These are phyloP conservation scores for Actenoides lindsayi DNA, from an alignment of 2,113 vertebrate genomes.

Conservation along the genomic window DNA sequence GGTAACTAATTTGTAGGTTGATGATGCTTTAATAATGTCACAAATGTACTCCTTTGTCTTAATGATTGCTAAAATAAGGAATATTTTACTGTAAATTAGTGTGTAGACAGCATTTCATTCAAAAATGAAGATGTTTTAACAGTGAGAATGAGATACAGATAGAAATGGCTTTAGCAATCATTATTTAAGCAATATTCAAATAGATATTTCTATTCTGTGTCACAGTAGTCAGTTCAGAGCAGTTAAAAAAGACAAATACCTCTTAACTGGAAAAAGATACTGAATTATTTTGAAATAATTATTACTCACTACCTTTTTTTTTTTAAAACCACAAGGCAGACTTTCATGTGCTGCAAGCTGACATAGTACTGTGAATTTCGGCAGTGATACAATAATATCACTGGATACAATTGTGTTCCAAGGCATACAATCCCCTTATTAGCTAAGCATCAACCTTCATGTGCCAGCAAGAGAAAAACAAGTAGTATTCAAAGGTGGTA, in stretches of 20 bases:
- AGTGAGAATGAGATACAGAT: background rate
- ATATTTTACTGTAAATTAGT: slow-evolving; percentile 5
- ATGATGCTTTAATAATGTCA: slow-evolving; percentile 61
- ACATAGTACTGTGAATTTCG: background rate
- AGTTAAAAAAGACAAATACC: background rate
- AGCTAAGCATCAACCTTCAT: background rate
- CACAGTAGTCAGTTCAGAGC: background rate
- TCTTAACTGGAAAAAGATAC: background rate
- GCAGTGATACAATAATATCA: background rate
- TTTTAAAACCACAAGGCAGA: background rate
- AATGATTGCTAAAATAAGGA: slow-evolving; percentile 38
- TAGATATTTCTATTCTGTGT: background rate
- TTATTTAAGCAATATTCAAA: background rate
- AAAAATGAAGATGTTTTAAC: slow-evolving; percentile 2
- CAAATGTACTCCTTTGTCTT: slow-evolving; percentile 39
- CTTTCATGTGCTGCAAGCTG: background rate
- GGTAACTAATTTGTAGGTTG: slow-evolving; percentile 59
- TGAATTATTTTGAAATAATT: background rate
- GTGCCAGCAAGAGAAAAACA: background rate
- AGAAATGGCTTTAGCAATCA: background rate
- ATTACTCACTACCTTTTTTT: background rate
- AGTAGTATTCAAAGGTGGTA: background rate
- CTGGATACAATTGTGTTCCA: too few species aligned
- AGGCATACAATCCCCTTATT: background rate
- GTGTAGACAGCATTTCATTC: background rate